Conservation (phyloP, 2,888 invertebrate genomes). For the Acleris laterana region DNA sequence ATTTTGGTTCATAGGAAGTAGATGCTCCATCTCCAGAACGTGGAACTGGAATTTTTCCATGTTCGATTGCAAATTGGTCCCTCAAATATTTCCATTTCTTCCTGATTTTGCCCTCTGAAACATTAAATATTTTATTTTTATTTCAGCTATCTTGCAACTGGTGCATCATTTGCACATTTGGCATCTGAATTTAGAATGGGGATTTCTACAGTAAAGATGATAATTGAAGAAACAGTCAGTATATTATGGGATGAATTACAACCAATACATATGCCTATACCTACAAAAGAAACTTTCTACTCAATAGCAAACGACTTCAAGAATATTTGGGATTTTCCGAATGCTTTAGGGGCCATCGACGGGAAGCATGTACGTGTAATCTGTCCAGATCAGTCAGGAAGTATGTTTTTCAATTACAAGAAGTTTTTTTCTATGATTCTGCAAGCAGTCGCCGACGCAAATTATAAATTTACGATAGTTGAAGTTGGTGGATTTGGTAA, state of each 20-base stretch:
- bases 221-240: slow-evolving; percentile 33
- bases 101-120: slow-evolving; percentile 41
- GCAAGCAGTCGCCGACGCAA: slow-evolving; percentile 16
- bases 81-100: slow-evolving; percentile 43
- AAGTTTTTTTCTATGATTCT: not conserved
- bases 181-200: slow-evolving; percentile 34
- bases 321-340: slow-evolving; percentile 26
- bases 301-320: slow-evolving; percentile 7
- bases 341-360: slow-evolving; percentile 12
- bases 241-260: slow-evolving; percentile 30
- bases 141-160: slow-evolving; percentile 17
- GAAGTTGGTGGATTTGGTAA: slow-evolving; percentile 1
- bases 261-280: slow-evolving; percentile 17
- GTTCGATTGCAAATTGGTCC: slow-evolving; percentile 40
- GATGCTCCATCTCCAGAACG: slow-evolving; percentile 24
- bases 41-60: slow-evolving; percentile 33
- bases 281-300: slow-evolving; percentile 24
- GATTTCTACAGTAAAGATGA: slow-evolving; percentile 31
- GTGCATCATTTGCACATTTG: slow-evolving; percentile 25
- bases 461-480: slow-evolving; percentile 2
- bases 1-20: slow-evolving; percentile 40
- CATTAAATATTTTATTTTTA: slow-evolving; percentile 13
- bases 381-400: slow-evolving; percentile 17
- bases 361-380: slow-evolving; percentile 25
- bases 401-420: not conserved